Base-by-base conservation (phyloP, 2,888 invertebrate genomes). In the Chymomyza caudatula region DNA sequence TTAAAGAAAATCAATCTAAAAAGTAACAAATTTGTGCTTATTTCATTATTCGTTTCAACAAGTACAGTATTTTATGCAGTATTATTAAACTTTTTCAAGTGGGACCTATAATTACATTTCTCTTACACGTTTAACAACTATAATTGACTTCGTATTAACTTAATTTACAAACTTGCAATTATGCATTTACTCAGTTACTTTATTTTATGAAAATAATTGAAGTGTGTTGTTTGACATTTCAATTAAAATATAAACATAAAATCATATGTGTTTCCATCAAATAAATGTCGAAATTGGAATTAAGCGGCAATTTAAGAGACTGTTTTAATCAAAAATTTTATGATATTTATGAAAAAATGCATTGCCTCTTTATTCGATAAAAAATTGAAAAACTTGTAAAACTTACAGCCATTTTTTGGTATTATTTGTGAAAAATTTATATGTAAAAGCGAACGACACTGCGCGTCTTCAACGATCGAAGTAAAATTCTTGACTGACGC, bases 321-420 rank as follows among this genome's bases (percentile, higher is more conserved):
- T n/a, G n/a, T n/a, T n/a, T n/a, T n/a, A n/a, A n/a, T n/a, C n/a
- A 37, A 37, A 6, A 20, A 51, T 20, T 51, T 1, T 1, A 19
- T 22, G 2, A 49, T 15, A 49, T 2, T 11, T 15, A 8, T 47
- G 13, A n/a, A n/a, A n/a, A n/a, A n/a, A n/a, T n/a, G n/a, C n/a
- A n/a, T n/a, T n/a, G n/a, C n/a, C 51, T 17, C 22, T 19, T 15
- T 13, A 51, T 11, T n/a, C n/a, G n/a, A n/a, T n/a, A n/a, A n/a
- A n/a, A n/a, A n/a, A n/a, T 58, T 58, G 19, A 6, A 11, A 4
- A 63, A 53, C 13, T 54, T 22, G 25, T n/a, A 15, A 72, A 75
- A 88, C 88, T 88, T 88, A 88, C 88, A 78, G 88, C 88, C 88
- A 88, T 88, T 77, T 54, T 77, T 69, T 56, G n/a, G 37, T 70